Percentiles rank a stretch among this genome's conserved stretches.
These are phyloP conservation scores for Lordiphosa mommai DNA, from an alignment of 1,140 invertebrate genomes.

Conservation along the genomic window DNA sequence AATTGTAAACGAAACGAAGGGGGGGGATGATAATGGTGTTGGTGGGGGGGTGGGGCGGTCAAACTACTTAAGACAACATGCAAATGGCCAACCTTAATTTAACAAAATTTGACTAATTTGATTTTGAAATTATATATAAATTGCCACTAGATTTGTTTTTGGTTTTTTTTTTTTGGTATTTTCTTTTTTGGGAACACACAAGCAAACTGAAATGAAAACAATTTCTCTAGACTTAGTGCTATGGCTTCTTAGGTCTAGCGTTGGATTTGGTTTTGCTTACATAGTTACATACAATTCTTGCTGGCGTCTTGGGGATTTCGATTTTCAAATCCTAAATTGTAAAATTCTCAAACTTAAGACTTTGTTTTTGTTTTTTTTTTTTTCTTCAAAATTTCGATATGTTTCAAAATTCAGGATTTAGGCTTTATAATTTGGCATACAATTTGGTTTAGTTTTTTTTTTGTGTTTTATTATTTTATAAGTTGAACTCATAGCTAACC, in stretches of 20 bases:
- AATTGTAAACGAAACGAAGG: constrained; percentile 33
- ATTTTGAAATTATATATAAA: constrained; percentile 50
- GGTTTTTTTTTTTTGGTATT: constrained; percentile 37
- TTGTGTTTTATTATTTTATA: constrained; percentile 18
- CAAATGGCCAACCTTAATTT: constrained; percentile 28
- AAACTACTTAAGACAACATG: constrained; percentile 35
- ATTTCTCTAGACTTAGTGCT: constrained; percentile 48
- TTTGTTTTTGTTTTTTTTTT: constrained; percentile 27
- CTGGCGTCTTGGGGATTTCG: constrained; percentile 31
- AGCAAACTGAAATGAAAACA: constrained; percentile 47
- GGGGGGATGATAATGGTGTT: too few relatives aligned
- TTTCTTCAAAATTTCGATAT: constrained; percentile 66
- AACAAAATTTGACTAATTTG: constrained; percentile 61
- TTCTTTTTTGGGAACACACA: constrained; percentile 35
- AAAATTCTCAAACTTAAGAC: constrained; percentile 58
- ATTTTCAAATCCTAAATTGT: constrained; percentile 69
- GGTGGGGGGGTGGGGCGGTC: constrained; percentile 11
- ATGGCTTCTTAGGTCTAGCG: constrained; percentile 1
- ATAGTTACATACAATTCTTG: constrained; percentile 37
- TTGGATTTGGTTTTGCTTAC: constrained; percentile 24
- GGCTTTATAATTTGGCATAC: constrained; percentile 70
- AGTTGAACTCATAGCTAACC: background rate
- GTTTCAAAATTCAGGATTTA: constrained; percentile 72
- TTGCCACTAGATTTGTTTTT: constrained; percentile 40
- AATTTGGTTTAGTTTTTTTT: constrained; percentile 43